phyloP scores from a whole-genome alignment of 2,888 invertebrate species.

The Ditula angustiorana region DNA sequence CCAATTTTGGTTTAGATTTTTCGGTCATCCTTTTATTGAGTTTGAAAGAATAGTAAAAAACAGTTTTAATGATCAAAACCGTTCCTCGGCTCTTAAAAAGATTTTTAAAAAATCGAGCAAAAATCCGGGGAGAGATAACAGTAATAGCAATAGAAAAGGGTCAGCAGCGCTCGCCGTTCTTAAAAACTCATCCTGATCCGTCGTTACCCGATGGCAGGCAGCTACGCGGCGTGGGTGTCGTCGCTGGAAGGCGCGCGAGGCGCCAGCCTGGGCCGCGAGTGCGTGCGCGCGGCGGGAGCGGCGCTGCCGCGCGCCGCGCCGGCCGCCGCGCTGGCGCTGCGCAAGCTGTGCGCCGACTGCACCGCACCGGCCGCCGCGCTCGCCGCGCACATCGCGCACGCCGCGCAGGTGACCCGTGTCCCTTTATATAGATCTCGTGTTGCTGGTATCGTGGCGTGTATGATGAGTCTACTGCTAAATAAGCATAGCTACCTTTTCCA shows the following conservation, averaged over 20 bases:
- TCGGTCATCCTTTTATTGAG: too few species aligned
- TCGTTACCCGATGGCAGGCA: constrained; percentile 75
- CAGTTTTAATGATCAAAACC: too few species aligned
- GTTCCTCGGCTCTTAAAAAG: too few species aligned
- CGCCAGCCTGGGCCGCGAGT: constrained; percentile 60
- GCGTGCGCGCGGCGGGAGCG: constrained; percentile 75
- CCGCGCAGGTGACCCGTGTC: constrained; percentile 87
- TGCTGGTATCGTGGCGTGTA: too few species aligned
- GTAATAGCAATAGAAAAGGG: too few species aligned
- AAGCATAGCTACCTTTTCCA: background rate
- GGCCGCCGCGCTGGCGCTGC: constrained; percentile 93
- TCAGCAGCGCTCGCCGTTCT: background rate
- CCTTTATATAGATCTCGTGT: too few species aligned
- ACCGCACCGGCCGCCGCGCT: constrained; percentile 90
- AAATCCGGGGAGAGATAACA: too few species aligned
- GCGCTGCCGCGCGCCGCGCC: constrained; percentile 88
- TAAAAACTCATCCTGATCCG: too few species aligned
- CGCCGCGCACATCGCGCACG: constrained; percentile 90
- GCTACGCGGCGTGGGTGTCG: constrained; percentile 94
- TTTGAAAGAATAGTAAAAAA: too few species aligned
- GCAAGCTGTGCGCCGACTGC: constrained; percentile 94
- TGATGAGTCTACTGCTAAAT: too few species aligned
- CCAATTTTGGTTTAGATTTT: too few species aligned
- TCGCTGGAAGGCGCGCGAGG: constrained; percentile 60
- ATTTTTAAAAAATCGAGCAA: too few species aligned